Evolutionary conservation across 2,113 vertebrate species (phyloP), one percentile per base, ranked within the genome.

Genomic region (Carassius carassius): DNA sequence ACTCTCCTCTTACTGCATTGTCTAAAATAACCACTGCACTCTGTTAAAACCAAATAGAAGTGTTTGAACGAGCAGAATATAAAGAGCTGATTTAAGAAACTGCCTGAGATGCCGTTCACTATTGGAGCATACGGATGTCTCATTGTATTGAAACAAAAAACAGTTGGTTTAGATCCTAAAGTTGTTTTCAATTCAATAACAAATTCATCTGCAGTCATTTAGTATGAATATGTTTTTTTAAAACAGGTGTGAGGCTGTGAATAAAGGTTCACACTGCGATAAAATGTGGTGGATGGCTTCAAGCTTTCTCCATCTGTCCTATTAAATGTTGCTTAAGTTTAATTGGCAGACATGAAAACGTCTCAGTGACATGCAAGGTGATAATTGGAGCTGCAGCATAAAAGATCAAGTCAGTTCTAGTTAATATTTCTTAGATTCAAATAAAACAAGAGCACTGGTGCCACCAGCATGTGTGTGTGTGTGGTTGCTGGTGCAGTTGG

Each of bases 1-100:
- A 78, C 85, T 62, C 51, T 73, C 35, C 62, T 63, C 54, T 84
- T 88, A 85, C 85, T 2, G 80, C 69, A 86, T 84, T 74, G 41
- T 25, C 56, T 58, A 75, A 80, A 37, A 73, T 16, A 23, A 75
- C 63, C 69, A 72, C 81, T 62, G 58, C 35, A 25, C 51, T 72
- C 56, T n/a, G 41, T 75, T 23, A 37, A 81, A 85, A 65, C 56
- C 9, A 81, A 80, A 78, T 65, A 84, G 67, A 60, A 44, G 29
- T 73, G 65, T 79, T 51, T 69, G 49, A 69, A 78, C 16, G 25
- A 41, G 25, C 17, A 70, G 41, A 79, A 54, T 58, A 60, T 69
- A 70, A 78, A 80, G 35, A 85, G 32, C 16, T 47, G 73, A 58
- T 54, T 63, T 47, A 72, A 35, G 51, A 85, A 35, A 67, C 5